These are phyloP conservation scores for Muntiacus reevesi DNA, from an alignment of 2,113 vertebrate genomes.

Conservation along the genomic window DNA sequence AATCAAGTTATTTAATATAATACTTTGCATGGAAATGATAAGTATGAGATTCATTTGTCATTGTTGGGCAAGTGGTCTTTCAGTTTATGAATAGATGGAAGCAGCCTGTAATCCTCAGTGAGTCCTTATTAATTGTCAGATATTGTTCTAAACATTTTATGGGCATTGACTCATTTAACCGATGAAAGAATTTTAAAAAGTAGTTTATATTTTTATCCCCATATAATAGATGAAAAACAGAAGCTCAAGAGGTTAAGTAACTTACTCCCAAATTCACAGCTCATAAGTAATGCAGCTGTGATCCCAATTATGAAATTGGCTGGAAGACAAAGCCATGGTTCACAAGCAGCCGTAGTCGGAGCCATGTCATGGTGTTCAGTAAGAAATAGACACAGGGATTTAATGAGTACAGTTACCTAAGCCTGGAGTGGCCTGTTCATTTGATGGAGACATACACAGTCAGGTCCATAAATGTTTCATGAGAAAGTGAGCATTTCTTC, in stretches of 20 bases:
- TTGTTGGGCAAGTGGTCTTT: not conserved
- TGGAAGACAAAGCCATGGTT: not conserved
- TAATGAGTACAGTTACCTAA: not conserved
- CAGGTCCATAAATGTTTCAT: not conserved
- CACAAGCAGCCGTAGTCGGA: not conserved
- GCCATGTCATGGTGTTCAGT: not conserved
- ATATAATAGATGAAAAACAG: not conserved
- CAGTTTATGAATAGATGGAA: not conserved
- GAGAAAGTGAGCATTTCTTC: not conserved
- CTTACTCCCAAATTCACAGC: not conserved
- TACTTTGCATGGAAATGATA: not conserved
- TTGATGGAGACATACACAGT: not conserved
- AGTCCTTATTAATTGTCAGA: not conserved
- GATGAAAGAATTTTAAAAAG: not conserved
- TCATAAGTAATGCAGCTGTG: not conserved
- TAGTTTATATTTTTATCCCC: not conserved
- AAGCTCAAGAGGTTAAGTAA: slow-evolving; percentile 14
- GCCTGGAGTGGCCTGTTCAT: not conserved
- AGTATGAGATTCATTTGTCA: not conserved
- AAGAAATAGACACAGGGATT: not conserved
- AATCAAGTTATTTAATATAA: not conserved
- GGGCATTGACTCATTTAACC: not conserved
- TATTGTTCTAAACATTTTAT: not conserved
- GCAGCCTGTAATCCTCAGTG: not conserved
- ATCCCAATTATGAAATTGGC: not conserved